These are phyloP conservation scores for Orius laevigatus DNA, from an alignment of 1,140 invertebrate species.

Conservation along the genomic window DNA sequence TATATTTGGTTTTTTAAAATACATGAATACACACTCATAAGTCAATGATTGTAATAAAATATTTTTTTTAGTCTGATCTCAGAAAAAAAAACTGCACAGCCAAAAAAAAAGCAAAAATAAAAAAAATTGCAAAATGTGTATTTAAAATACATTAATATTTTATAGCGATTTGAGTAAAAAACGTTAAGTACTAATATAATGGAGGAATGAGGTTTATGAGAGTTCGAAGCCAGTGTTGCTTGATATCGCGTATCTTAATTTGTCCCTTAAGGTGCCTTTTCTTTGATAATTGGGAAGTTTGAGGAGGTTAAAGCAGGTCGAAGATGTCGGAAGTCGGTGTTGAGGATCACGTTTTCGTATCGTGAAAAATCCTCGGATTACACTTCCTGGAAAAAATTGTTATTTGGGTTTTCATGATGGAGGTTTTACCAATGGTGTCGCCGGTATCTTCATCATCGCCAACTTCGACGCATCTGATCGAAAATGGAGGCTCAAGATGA, in stretches of 20 bases:
- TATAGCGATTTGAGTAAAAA: too few relatives aligned
- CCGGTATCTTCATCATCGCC: conserved; percentile 96
- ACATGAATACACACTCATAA: too few relatives aligned
- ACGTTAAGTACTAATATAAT: neutral
- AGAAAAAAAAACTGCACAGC: too few relatives aligned
- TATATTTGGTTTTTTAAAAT: too few relatives aligned
- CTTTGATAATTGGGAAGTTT: conserved; percentile 98
- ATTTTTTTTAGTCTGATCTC: too few relatives aligned
- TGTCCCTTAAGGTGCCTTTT: conserved; percentile 84
- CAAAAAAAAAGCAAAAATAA: too few relatives aligned
- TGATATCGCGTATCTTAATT: conserved; percentile 90
- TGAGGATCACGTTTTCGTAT: conserved; percentile 91
- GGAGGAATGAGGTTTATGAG: conserved; percentile 39
- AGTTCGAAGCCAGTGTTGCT: conserved; percentile 98
- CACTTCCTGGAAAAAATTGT: conserved; percentile 47
- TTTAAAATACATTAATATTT: too few relatives aligned
- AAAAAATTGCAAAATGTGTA: too few relatives aligned
- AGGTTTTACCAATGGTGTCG: conserved; percentile 67
- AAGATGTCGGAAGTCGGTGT: conserved; percentile 90
- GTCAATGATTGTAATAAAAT: too few relatives aligned
- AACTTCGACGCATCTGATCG: conserved; percentile 97
- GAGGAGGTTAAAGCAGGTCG: conserved; percentile 97
- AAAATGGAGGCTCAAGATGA: conserved; percentile 94
- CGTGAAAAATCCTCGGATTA: conserved; percentile 95
- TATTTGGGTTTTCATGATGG: neutral